phyloP scores from a whole-genome alignment of 2,797 vertebrate species.

The Ptychobarbus kaznakovi region DNA sequence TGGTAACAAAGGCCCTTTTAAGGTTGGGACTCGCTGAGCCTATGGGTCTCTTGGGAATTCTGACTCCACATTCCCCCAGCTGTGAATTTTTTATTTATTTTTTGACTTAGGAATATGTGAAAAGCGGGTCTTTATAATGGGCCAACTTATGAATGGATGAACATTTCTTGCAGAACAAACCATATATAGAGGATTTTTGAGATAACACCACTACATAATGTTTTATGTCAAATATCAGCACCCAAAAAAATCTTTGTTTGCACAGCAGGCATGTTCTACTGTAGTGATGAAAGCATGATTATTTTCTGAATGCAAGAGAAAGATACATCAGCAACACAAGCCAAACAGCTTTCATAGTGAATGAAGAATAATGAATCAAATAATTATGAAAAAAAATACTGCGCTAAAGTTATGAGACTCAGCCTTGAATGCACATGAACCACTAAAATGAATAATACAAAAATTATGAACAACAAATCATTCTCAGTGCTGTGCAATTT shows the following conservation, averaged over 20 bases:
- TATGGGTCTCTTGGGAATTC: constrained; percentile 62
- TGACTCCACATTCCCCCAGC: constrained; percentile 61
- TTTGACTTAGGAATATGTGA: constrained; percentile 59
- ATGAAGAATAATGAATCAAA: constrained; percentile 26
- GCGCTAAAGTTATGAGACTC: not conserved
- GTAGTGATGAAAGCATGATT: constrained; percentile 12
- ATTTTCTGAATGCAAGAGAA: constrained; percentile 19
- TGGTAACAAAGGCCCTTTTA: constrained; percentile 73
- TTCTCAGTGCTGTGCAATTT: not conserved
- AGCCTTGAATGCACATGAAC: not conserved
- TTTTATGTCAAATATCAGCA: constrained; percentile 14
- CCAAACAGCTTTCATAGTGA: constrained; percentile 30
- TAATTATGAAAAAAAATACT: constrained; percentile 4
- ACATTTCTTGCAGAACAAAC: constrained; percentile 17
- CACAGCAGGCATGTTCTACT: constrained; percentile 3
- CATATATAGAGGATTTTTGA: constrained; percentile 18
- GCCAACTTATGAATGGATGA: constrained; percentile 46
- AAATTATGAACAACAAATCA: not conserved
- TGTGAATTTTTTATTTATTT: constrained; percentile 40
- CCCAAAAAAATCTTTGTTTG: not conserved
- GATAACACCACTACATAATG: not conserved
- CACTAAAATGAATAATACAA: constrained; percentile 6
- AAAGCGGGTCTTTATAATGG: constrained; percentile 51
- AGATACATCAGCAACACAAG: not conserved
- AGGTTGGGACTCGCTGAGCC: constrained; percentile 66